Evolutionary conservation across 2,113 vertebrate species (phyloP).

Genomic region (Steatornis caripensis): DNA sequence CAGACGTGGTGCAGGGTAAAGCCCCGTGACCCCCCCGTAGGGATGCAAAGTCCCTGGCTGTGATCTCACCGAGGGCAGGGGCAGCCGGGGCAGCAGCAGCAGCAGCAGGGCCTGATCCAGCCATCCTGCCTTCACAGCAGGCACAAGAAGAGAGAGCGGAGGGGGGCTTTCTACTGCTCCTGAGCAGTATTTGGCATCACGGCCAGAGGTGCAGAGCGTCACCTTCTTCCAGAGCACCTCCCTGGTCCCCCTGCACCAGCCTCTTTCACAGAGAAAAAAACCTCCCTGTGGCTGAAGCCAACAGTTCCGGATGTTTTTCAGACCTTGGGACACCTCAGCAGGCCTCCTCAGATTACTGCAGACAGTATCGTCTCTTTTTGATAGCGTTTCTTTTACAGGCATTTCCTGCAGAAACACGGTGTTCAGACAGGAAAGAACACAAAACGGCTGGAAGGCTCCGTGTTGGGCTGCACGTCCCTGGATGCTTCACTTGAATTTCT

Average conservation of each 20-base stretch:
- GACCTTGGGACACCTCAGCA: background rate
- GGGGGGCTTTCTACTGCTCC: too few relatives aligned
- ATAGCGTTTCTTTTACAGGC: background rate
- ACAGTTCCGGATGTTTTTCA: background rate
- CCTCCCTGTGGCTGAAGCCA: background rate
- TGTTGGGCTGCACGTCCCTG: too few relatives aligned
- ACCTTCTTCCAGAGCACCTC: too few relatives aligned
- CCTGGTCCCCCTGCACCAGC: rapidly evolving
- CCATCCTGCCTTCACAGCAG: background rate
- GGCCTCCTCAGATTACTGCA: background rate
- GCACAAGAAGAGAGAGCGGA: rapidly evolving
- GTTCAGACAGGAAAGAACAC: background rate
- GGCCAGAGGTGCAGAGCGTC: too few relatives aligned
- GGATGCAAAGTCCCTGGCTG: background rate
- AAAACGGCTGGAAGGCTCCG: background rate
- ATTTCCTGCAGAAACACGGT: background rate
- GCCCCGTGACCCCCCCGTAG: rapidly evolving
- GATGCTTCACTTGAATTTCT: background rate
- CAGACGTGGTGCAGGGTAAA: background rate
- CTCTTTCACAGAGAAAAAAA: too few relatives aligned
- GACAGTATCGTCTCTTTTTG: background rate
- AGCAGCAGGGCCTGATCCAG: background rate
- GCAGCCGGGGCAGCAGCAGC: too few relatives aligned
- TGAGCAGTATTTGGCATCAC: too few relatives aligned
- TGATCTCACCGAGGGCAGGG: background rate